Base-by-base conservation (phyloP, 30 jellyfish, hydroid and myxozoan species). In the Turritopsis rubra region DNA sequence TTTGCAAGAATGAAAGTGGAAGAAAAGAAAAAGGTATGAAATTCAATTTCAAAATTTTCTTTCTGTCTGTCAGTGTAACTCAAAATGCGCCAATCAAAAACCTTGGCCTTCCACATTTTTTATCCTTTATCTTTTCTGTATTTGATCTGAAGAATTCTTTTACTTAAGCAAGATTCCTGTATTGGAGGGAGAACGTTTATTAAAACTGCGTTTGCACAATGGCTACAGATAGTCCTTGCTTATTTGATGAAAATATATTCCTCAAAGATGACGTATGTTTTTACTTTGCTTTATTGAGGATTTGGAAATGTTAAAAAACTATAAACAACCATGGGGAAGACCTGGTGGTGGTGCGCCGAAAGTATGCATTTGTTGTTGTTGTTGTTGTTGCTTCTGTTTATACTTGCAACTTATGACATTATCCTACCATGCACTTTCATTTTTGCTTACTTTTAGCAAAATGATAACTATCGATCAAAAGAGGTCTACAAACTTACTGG, bases 261-360 rank as follows among this genome's bases (percentile, higher is more conserved):
- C n/a, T n/a, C n/a, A n/a, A n/a, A n/a, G n/a, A n/a, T n/a, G n/a
- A n/a, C n/a, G n/a, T n/a, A 21, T 52, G 16, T 21, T 52, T 8
- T 79, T 29, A 7, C 18, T n/a, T 24, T 30, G 54, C 54, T 1
- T 54, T 21, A 18, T 72, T 80, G 20, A 89, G 96, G 96, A 89
- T 83, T 81, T 84, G 91, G 94, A 89, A 25, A 89, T 89, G 96
- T 88, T 89, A 53, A 85, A 73, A 54, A 75, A 28, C 65, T 89
- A 89, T 73, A 72, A 71, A 29, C 96, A 91, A 16, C 85, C 85
- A 1, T 78, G 85, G 85, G 97, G 97, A 18, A 91, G 65, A 81
- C 96, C 97, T 4, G 97, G 97, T 0, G 97, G 97, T 52, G 97
- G 97, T 65, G 97, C 97, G 8, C 97, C 97, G 21, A 87, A 85